These are phyloP conservation scores for Cinclus cinclus DNA, from an alignment of 2,113 vertebrate species.

Conservation along the genomic window DNA sequence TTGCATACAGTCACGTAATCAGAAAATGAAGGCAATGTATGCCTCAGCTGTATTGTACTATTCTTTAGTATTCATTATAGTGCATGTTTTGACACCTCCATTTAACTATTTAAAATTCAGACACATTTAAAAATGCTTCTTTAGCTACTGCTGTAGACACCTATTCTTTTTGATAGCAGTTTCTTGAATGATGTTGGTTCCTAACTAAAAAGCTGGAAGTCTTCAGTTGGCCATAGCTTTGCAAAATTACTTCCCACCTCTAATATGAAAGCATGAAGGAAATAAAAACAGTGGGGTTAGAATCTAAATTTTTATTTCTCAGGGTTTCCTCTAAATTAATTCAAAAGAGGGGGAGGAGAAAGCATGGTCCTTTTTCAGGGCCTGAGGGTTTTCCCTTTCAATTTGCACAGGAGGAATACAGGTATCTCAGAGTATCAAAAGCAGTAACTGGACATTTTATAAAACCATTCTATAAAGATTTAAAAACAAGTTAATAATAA, in stretches of 20 bases:
- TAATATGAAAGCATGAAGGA: not conserved
- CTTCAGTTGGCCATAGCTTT: not conserved
- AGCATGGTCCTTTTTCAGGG: not conserved
- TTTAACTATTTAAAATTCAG: not conserved
- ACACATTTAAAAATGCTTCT: not conserved
- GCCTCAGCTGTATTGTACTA: not conserved
- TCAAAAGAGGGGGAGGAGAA: not conserved
- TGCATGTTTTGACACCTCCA: not conserved
- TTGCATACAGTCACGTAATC: not conserved
- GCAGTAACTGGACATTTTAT: not conserved
- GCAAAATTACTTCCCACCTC: not conserved
- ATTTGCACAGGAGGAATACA: not conserved
- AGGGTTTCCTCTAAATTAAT: not conserved
- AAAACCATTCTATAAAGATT: not conserved
- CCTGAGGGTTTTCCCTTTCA: not conserved
- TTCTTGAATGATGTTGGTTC: not conserved
- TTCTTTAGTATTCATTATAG: not conserved
- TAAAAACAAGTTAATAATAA: not conserved
- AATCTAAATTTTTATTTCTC: not conserved
- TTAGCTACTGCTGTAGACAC: not conserved
- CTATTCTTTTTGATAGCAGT: not conserved
- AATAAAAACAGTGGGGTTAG: not conserved
- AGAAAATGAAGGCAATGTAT: not conserved
- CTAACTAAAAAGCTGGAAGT: not conserved
- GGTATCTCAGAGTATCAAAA: not conserved